Conservation (phyloP, 2,797 vertebrate species). For the Thripadectes ignobilis region DNA sequence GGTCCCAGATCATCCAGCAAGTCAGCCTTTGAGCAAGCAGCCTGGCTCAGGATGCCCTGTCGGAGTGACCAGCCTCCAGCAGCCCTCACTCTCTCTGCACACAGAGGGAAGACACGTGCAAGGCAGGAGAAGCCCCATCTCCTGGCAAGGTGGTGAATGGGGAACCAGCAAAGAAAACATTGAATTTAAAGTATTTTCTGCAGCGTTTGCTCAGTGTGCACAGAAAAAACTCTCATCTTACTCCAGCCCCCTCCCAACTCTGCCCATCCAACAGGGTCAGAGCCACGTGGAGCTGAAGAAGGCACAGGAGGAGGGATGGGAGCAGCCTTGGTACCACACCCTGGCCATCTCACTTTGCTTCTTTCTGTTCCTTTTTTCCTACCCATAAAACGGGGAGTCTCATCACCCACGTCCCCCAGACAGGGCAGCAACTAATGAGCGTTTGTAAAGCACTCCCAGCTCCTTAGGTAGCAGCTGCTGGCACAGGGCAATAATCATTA, state of each 20-base stretch:
- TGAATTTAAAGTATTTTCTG: neutral
- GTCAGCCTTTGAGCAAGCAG: neutral
- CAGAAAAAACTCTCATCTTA: rapidly evolving
- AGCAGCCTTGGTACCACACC: neutral
- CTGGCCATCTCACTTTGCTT: neutral
- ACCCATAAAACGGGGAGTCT: neutral
- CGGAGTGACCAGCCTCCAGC: rapidly evolving
- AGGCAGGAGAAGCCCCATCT: neutral
- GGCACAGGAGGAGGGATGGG: neutral
- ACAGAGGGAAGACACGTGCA: rapidly evolving
- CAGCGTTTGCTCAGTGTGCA: rapidly evolving
- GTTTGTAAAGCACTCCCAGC: slow-evolving; percentile 11
- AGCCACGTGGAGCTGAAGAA: neutral
- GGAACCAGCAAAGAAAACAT: neutral
- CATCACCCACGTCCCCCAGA: slow-evolving; percentile 5
- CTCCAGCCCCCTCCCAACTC: neutral
- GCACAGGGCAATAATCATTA: slow-evolving; percentile 49
- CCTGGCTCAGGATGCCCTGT: neutral
- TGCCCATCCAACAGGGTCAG: rapidly evolving
- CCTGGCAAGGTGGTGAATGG: neutral
- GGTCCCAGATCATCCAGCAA: neutral
- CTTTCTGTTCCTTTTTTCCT: slow-evolving; percentile 24
- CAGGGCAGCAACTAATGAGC: slow-evolving; percentile 8
- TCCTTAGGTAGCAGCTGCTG: slow-evolving; percentile 57
- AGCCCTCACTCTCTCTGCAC: neutral